Conservation (phyloP, 2,797 vertebrate genomes). For the Oryzias sinensis region DNA sequence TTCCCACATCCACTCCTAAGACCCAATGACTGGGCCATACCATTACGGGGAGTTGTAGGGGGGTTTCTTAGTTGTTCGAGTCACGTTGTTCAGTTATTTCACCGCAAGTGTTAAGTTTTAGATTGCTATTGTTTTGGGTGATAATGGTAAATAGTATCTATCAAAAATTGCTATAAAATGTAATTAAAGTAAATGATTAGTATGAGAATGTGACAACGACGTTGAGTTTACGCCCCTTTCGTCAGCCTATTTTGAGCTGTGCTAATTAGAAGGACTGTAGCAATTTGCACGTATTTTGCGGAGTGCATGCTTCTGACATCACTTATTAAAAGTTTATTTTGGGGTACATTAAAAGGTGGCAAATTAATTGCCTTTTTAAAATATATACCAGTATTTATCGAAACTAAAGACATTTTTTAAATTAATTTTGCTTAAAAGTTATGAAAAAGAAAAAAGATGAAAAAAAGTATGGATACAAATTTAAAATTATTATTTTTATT, state of each 20-base stretch:
- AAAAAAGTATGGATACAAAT: too few species aligned
- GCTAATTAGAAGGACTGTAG: slow-evolving; percentile 41
- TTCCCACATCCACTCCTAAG: neutral
- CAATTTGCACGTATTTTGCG: neutral
- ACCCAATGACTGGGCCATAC: slow-evolving; percentile 28
- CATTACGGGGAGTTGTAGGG: slow-evolving; percentile 26
- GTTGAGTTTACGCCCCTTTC: neutral
- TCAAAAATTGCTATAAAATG: too few species aligned
- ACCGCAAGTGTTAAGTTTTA: neutral
- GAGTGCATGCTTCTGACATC: neutral
- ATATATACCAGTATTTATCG: too few species aligned
- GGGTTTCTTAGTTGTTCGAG: neutral
- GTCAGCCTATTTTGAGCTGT: neutral
- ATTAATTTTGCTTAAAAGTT: too few species aligned
- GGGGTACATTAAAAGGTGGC: neutral
- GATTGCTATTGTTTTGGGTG: rapidly evolving
- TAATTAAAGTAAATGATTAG: neutral
- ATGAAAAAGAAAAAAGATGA: too few species aligned
- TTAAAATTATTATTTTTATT: too few species aligned
- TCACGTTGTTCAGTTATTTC: rapidly evolving
- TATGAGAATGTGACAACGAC: rapidly evolving
- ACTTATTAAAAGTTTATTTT: neutral
- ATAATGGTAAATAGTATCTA: rapidly evolving
- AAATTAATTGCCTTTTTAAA: too few species aligned
- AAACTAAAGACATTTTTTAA: too few species aligned